Evolutionary conservation across 2,797 vertebrate species (phyloP).

Genomic region (Sebastes reedi): DNA sequence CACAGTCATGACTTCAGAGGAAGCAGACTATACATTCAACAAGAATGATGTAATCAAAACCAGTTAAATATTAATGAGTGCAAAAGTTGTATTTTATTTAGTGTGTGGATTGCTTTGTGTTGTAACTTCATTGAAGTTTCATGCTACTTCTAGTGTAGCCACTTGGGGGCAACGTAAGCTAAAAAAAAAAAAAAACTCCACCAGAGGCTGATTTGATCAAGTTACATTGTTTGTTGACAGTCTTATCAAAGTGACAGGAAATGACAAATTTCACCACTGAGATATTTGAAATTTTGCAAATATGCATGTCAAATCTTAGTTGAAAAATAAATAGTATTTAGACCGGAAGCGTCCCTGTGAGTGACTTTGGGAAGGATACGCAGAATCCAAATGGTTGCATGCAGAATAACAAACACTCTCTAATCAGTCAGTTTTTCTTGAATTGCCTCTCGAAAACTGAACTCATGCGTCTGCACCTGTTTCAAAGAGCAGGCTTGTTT

Average conservation of each 20-base stretch:
- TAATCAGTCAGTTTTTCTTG: slow-evolving; percentile 62
- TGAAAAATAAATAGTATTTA: slow-evolving; percentile 46
- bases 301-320: slow-evolving; percentile 14
- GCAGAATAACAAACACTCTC: slow-evolving; percentile 70
- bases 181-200: not conserved
- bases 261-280: slow-evolving; percentile 31
- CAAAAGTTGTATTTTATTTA: not conserved
- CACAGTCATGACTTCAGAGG: slow-evolving; percentile 24
- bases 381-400: slow-evolving; percentile 48
- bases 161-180: slow-evolving; percentile 69
- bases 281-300: slow-evolving; percentile 40
- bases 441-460: slow-evolving; percentile 60
- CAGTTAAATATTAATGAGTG: slow-evolving; percentile 7
- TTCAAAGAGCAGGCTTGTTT: slow-evolving; percentile 73
- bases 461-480: slow-evolving; percentile 70
- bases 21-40: slow-evolving; percentile 11
- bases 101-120: not conserved
- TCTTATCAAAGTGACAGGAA: slow-evolving; percentile 37
- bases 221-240: slow-evolving; percentile 30
- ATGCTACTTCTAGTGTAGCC: slow-evolving; percentile 28
- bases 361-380: slow-evolving; percentile 41
- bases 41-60: slow-evolving; percentile 16
- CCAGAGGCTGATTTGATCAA: not conserved
- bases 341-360: slow-evolving; percentile 37
- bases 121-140: not conserved